phyloP scores from a whole-genome alignment of 2,888 invertebrate species.

The Tinea trinotella region DNA sequence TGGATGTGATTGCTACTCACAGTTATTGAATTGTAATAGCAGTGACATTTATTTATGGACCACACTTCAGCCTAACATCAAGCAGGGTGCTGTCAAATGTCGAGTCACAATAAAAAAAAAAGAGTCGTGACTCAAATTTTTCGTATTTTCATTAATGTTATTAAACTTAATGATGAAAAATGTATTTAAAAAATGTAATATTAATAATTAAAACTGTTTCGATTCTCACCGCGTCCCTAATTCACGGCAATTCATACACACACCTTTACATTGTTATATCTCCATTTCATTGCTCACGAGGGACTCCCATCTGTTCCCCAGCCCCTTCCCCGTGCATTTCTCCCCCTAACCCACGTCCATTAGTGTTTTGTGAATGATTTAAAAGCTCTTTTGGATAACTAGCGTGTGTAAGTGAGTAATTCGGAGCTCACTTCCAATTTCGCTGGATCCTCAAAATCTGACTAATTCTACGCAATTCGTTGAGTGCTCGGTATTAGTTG shows the following conservation, averaged over 20 bases:
- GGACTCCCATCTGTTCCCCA: slow-evolving; percentile 58
- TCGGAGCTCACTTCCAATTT: slow-evolving; percentile 70
- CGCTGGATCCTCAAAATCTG: slow-evolving; percentile 30
- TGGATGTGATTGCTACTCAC: too few relatives aligned
- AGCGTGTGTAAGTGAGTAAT: slow-evolving; percentile 71
- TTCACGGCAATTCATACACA: slow-evolving; percentile 54
- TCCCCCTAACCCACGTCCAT: slow-evolving; percentile 58
- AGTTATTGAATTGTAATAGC: too few relatives aligned
- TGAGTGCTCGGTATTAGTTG: neutral
- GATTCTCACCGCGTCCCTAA: slow-evolving; percentile 36
- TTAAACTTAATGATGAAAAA: neutral
- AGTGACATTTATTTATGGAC: too few relatives aligned
- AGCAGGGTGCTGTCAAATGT: too few relatives aligned
- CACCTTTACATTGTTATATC: slow-evolving; percentile 68
- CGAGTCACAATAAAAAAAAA: too few relatives aligned
- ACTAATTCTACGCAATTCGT: slow-evolving; percentile 14
- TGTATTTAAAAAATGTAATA: neutral
- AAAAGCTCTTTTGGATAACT: slow-evolving; percentile 74
- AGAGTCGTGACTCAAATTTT: too few relatives aligned
- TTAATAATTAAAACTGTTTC: slow-evolving; percentile 1
- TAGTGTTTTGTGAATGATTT: slow-evolving; percentile 74
- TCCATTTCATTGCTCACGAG: slow-evolving; percentile 65
- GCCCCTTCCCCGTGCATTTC: slow-evolving; percentile 36
- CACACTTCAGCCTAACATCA: too few relatives aligned
- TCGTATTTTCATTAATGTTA: too few relatives aligned